phyloP scores from a whole-genome alignment of 2,113 vertebrate species.

The Thunnus maccoyii region DNA sequence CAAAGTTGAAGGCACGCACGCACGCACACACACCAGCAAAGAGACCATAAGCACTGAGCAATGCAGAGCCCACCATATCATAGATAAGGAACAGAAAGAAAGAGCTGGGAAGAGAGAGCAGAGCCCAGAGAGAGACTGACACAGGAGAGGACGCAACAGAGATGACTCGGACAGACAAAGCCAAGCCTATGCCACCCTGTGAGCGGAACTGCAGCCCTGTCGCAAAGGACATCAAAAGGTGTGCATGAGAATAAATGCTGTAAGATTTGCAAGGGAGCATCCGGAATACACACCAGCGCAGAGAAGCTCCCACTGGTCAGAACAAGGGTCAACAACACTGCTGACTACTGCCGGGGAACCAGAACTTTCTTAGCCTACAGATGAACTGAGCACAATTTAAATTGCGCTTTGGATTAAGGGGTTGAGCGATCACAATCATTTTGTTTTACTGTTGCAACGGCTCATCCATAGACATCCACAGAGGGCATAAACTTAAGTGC shows the following conservation, averaged over 20 bases:
- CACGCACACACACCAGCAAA: conserved; percentile 57
- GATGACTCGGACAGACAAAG: conserved; percentile 79
- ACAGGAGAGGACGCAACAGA: conserved; percentile 78
- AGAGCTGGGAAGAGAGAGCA: conserved; percentile 79
- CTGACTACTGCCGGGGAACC: conserved; percentile 7
- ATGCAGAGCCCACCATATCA: conserved; percentile 89
- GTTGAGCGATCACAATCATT: conserved; percentile 26
- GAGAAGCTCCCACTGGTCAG: conserved; percentile 42
- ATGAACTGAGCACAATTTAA: conserved; percentile 30
- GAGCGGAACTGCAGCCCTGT: conserved; percentile 87
- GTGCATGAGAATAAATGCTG: conserved; percentile 82
- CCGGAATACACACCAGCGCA: conserved; percentile 40
- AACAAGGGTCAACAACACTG: conserved; percentile 53
- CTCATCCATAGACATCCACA: conserved; percentile 43
- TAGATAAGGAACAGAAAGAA: conserved; percentile 93
- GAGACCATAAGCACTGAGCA: conserved; percentile 85
- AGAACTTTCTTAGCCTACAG: conserved; percentile 29
- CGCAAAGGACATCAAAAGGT: conserved; percentile 80
- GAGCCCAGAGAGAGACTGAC: conserved; percentile 83
- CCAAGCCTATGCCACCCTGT: conserved; percentile 84
- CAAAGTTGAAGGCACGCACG: conserved; percentile 68
- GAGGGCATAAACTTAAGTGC: conserved; percentile 37
- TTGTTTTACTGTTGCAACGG: conserved; percentile 24
- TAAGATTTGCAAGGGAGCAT: conserved; percentile 70
- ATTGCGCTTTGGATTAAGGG: conserved; percentile 30